Base-by-base conservation (phyloP, 2,797 vertebrate species). In the Sardinella longiceps region DNA sequence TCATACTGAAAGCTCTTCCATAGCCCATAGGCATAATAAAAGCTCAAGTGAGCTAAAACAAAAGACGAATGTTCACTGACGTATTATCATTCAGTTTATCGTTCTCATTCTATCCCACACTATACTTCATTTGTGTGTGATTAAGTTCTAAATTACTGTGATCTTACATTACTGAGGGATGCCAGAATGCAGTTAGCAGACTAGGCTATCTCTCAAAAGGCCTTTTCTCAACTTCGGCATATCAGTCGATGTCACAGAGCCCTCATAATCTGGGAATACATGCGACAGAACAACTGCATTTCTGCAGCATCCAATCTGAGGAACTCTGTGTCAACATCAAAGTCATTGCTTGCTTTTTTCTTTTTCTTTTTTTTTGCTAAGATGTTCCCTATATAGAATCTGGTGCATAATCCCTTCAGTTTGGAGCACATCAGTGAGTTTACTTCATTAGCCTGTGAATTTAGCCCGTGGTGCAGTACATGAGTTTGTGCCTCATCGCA, bases 401-500 rank as follows among this genome's bases (percentile, higher is more conserved):
- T 10, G 10, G 37, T 23, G 37, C 37, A 77, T 43, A 43, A 77
- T 23, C 66, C 33, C 30, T 37, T 14, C 30, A 43, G 33, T 77
- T 60, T 60, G 6, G 56, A 60, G 56, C 56, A 60, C 56, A 60
- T 60, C 56, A 60, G n/a, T 3, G 56, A 60, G 56, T 60, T 23
- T 25, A n/a, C 56, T 60, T 60, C 56, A 60, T 60, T 60, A 60
- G 56, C 56, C 56, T 60, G 56, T 60, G 10, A 60, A 60, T 60
- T 25, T 60, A 60, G 56, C 56, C 33, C 18, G 18, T 20, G 70
- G 33, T 23, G 37, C 14, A 70, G 63, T 15, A 70, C 63, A 70
- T 70, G 28, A 33, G 30, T 70, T 18, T 70, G 63, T 33, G 28
- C 63, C 28, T 70, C 14, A 3, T 70, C 63, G 18, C 63, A 37